phyloP scores from a whole-genome alignment of 2,113 vertebrate genomes.

The Periophthalmus modestus region DNA sequence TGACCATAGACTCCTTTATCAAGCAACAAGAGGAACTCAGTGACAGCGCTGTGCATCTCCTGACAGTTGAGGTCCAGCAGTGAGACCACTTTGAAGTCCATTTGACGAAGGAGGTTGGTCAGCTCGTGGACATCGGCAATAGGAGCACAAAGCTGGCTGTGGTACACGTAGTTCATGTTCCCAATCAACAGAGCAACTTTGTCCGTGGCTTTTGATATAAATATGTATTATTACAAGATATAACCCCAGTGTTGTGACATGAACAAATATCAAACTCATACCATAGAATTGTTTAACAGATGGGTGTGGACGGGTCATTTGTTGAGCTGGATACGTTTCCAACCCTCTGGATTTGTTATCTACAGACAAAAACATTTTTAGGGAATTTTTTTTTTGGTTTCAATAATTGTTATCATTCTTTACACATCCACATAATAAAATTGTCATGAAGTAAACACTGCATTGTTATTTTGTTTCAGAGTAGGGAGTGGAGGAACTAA shows the following conservation, averaged over 20 bases:
- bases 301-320: not conserved
- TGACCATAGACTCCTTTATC: slow-evolving; percentile 85
- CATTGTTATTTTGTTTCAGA: not conserved
- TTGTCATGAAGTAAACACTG: not conserved
- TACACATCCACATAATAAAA: not conserved
- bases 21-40: slow-evolving; percentile 84
- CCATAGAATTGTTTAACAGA: slow-evolving; percentile 59
- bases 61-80: slow-evolving; percentile 84
- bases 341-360: fast-evolving
- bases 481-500: slow-evolving; percentile 10
- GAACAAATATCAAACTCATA: slow-evolving; percentile 27
- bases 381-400: not conserved
- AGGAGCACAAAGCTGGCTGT: slow-evolving; percentile 80
- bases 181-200: slow-evolving; percentile 88
- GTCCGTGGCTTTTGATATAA: slow-evolving; percentile 79
- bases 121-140: slow-evolving; percentile 85
- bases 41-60: slow-evolving; percentile 85
- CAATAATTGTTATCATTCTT: not conserved
- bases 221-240: not conserved
- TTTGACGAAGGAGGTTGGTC: slow-evolving; percentile 80
- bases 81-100: slow-evolving; percentile 88
- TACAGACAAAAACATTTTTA: slow-evolving; percentile 13
- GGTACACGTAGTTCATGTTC: slow-evolving; percentile 86
- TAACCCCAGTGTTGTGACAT: not conserved
- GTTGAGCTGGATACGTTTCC: slow-evolving; percentile 15